Percentiles rank a stretch among this genome's conserved stretches.
These are phyloP conservation scores for Condylura cristata DNA, from an alignment of 2,113 vertebrate species.

Conservation along the genomic window DNA sequence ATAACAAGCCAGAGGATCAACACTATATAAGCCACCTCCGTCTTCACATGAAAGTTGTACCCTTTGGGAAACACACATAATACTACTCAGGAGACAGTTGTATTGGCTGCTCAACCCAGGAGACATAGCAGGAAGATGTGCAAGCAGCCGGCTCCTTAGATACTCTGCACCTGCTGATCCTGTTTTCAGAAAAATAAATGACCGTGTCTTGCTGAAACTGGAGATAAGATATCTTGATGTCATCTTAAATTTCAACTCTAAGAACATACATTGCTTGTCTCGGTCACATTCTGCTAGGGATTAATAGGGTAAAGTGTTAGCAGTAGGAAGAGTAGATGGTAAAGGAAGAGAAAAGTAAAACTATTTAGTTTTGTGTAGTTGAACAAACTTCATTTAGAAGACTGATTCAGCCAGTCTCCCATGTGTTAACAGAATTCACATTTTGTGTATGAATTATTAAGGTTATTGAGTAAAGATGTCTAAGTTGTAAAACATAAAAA, in stretches of 20 bases:
- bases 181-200: neutral
- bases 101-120: neutral
- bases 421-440: neutral
- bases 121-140: neutral
- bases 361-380: neutral
- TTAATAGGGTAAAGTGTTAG: neutral
- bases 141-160: neutral
- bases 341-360: neutral
- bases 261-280: neutral
- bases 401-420: neutral
- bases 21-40: neutral
- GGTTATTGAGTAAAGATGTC: neutral
- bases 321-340: neutral
- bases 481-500: neutral
- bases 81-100: neutral
- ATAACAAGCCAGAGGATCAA: neutral
- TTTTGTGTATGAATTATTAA: neutral
- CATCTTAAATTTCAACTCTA: neutral
- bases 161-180: neutral
- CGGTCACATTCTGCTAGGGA: neutral
- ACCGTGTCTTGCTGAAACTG: neutral
- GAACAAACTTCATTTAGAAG: neutral
- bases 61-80: neutral
- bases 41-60: neutral
- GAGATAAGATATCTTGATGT: neutral